Percentiles rank a stretch among this genome's conserved stretches.
Conservation (phyloP, 2,113 vertebrate genomes). For the Oriolus oriolus region DNA sequence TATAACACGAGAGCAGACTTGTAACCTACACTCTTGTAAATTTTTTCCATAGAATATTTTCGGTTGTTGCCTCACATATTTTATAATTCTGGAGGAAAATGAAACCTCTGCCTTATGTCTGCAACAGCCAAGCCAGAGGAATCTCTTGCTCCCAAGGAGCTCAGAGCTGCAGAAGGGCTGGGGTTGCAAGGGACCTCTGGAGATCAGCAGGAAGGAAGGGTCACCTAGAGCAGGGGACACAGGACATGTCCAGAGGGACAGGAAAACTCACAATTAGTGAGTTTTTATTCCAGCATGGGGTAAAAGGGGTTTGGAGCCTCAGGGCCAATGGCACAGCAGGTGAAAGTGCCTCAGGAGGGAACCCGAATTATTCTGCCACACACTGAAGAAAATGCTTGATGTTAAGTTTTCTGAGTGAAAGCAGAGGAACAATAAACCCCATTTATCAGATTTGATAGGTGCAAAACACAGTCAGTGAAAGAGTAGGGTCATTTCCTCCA, state of each 20-base stretch:
- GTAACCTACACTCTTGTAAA: background rate
- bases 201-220: background rate
- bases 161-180: background rate
- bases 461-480: background rate
- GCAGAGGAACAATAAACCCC: background rate
- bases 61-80: background rate
- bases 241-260: background rate
- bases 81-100: background rate
- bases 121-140: background rate
- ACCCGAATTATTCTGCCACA: background rate
- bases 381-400: background rate
- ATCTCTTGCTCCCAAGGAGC: background rate
- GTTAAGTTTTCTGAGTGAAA: background rate
- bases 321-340: background rate
- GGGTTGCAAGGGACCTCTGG: background rate
- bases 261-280: background rate
- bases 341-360: background rate
- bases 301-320: background rate
- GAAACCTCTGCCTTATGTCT: background rate
- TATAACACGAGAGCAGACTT: background rate
- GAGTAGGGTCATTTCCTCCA: background rate
- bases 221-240: background rate
- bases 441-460: background rate
- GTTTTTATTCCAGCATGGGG: background rate
- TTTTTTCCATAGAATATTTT: background rate